Evolutionary conservation across 2,113 vertebrate species (phyloP), one percentile per base, ranked within the genome.

Genomic region (Mirounga angustirostris): DNA sequence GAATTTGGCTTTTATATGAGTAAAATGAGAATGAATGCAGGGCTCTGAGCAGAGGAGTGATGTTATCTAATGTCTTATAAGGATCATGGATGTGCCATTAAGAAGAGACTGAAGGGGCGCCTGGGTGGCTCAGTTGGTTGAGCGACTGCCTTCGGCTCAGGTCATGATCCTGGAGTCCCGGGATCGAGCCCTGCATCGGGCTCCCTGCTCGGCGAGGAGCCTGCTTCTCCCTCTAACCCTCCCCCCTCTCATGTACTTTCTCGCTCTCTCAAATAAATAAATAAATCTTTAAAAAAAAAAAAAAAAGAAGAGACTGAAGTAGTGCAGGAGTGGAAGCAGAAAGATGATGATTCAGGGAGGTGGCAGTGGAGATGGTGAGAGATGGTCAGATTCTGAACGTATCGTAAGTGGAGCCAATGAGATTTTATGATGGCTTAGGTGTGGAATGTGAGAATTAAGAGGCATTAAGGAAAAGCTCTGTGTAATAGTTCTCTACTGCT

Each of bases 401-500:
- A 40, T 43, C 74, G 4, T 14, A 69, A 86, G 26, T 18, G 93
- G 16, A 59, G 19, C 15, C 56, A 56, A 40, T 3, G 36, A 63
- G 30, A 85, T 81, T 84, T 94, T 65, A 56, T 91, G 82, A 74
- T 84, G 78, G 13, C 61, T 78, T 59, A 93, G 18, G 76, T 19
- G 14, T 92, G 43, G 43, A 63, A 52, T 56, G 26, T 80, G 65
- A 82, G 30, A 73, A 73, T 73, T 50, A 43, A 59, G 36, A 69
- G 24, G 16, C 59, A 69, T 59, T 61, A 85, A 74, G 36, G 36
- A 63, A 83, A 46, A 87, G 22, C 43, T 82, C 13, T 22, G 7
- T 52, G 26, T 86, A 10, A 81, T 97, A 54, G 14, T 96, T 88
- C 67, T 93, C 86, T 78, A 40, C 26, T 91, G 24, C 13, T 95